Percentiles rank a stretch among this genome's conserved stretches.
Conservation (phyloP, 2,113 vertebrate genomes). For the Rana temporaria region DNA sequence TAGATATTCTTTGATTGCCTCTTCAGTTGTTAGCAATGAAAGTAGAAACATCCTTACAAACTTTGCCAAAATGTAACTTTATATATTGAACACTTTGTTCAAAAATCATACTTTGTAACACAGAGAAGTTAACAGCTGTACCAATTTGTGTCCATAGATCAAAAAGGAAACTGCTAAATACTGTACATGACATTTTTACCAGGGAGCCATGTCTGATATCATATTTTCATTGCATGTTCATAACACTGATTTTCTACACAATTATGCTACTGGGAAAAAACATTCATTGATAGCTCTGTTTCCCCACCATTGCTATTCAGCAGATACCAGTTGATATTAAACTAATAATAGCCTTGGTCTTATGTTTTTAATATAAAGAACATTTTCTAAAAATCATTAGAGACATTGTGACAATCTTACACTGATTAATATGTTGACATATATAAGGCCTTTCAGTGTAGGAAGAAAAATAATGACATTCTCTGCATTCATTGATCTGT, state of each 20-base stretch:
- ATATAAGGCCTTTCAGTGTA: conserved; percentile 8
- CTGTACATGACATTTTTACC: neutral
- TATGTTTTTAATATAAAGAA: neutral
- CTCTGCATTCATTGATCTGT: conserved; percentile 47
- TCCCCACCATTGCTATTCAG: neutral
- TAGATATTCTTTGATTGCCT: no score
- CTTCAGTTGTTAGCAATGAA: no score
- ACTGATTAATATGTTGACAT: conserved; percentile 44
- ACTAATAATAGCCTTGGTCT: neutral
- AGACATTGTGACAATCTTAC: conserved; percentile 1
- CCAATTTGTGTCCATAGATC: neutral
- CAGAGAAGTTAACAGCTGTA: no score
- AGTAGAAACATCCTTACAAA: no score
- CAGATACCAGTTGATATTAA: neutral
- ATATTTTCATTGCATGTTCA: neutral
- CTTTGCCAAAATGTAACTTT: no score
- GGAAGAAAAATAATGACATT: conserved; percentile 43
- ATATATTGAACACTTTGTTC: no score
- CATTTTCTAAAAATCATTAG: neutral
- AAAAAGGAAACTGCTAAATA: neutral
- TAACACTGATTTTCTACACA: neutral
- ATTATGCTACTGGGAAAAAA: neutral
- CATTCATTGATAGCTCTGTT: neutral
- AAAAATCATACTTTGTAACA: no score
- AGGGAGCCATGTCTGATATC: neutral